Evolutionary conservation across 2,113 vertebrate species (phyloP).

Genomic region (Struthio camelus): DNA sequence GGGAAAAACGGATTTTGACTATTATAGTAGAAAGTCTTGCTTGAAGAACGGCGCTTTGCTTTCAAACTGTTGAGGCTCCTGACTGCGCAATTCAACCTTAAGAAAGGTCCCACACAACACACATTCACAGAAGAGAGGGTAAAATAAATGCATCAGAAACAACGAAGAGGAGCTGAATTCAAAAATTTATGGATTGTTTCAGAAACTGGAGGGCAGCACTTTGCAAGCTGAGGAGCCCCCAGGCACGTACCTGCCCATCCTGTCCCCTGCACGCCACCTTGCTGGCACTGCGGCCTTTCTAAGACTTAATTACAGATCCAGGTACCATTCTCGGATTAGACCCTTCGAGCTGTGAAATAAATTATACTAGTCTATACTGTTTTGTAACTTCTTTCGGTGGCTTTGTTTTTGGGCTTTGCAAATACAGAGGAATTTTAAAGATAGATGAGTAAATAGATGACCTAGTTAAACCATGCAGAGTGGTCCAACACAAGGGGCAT

Average conservation of each 20-base stretch:
- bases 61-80: neutral
- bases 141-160: neutral
- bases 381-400: neutral
- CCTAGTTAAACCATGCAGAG: neutral
- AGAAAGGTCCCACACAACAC: neutral
- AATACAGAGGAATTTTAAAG: neutral
- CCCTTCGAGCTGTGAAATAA: neutral
- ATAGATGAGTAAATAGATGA: neutral
- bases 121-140: neutral
- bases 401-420: neutral
- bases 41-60: neutral
- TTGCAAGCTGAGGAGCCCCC: rapidly evolving
- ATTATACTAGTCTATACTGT: rapidly evolving
- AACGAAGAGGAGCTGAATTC: neutral
- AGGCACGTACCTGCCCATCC: too few relatives aligned
- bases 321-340: neutral
- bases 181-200: neutral
- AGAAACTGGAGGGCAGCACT: neutral
- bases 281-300: neutral
- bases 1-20: neutral
- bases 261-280: neutral
- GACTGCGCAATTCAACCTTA: neutral
- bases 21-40: neutral
- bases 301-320: neutral
- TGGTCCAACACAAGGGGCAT: neutral